Evolutionary conservation across 2,113 vertebrate species (phyloP).

Genomic region (Halichoeres trimaculatus): DNA sequence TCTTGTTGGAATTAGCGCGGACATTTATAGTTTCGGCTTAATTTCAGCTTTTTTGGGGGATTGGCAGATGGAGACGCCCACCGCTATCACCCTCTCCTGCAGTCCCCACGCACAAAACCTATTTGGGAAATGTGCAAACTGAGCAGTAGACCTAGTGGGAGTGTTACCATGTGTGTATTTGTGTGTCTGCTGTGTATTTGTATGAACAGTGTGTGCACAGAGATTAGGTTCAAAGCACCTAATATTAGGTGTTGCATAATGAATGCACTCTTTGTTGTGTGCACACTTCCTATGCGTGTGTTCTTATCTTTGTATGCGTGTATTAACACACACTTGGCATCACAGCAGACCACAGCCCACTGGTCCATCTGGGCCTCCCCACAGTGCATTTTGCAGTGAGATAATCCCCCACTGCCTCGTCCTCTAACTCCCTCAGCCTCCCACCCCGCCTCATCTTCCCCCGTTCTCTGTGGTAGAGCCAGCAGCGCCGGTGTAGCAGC

Average conservation of each 20-base stretch:
- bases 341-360: conserved; percentile 50
- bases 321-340: conserved; percentile 49
- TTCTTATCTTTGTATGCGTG: conserved; percentile 18
- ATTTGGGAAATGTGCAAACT: conserved; percentile 53
- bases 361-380: conserved; percentile 74
- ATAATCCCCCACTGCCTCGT: conserved; percentile 71
- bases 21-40: conserved; percentile 35
- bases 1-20: conserved; percentile 34
- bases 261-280: conserved; percentile 15
- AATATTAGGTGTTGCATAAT: conserved; percentile 40
- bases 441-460: conserved; percentile 31
- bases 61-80: conserved; percentile 73
- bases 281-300: conserved; percentile 5
- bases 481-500: conserved; percentile 51
- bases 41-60: conserved; percentile 31
- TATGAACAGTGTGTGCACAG: conserved; percentile 16
- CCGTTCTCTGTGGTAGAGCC: conserved; percentile 49
- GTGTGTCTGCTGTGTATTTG: conserved; percentile 15
- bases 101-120: conserved; percentile 19
- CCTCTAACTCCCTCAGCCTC: conserved; percentile 64
- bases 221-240: conserved; percentile 38
- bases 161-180: conserved; percentile 29
- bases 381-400: conserved; percentile 60
- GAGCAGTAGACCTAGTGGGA: conserved; percentile 32
- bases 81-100: conserved; percentile 8